These are phyloP conservation scores for Seriola rivoliana DNA, from an alignment of 2,113 vertebrate species.

Conservation along the genomic window DNA sequence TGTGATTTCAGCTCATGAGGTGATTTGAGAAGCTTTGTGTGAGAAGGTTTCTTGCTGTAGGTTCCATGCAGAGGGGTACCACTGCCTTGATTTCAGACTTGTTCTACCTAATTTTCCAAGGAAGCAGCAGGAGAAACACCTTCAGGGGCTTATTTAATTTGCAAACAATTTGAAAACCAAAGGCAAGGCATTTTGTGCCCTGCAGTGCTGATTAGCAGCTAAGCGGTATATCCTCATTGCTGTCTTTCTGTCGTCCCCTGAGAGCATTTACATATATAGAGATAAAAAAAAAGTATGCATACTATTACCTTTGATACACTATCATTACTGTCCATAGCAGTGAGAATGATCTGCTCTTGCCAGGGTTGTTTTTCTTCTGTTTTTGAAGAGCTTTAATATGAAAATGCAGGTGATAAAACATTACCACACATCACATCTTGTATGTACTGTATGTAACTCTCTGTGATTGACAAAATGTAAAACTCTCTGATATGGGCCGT, in stretches of 20 bases:
- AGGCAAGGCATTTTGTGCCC: conserved; percentile 54
- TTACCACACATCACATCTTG: not conserved
- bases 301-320: conserved; percentile 32
- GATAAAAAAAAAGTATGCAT: conserved; percentile 37
- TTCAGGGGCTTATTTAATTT: conserved; percentile 68
- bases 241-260: conserved; percentile 17
- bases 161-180: conserved; percentile 75
- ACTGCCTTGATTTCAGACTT: conserved; percentile 30
- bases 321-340: conserved; percentile 13
- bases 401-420: not conserved
- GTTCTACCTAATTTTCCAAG: conserved; percentile 44
- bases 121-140: conserved; percentile 35
- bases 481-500: not conserved
- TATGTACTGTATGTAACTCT: not conserved
- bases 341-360: not conserved
- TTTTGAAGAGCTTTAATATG: not conserved
- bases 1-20: conserved; percentile 25
- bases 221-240: conserved; percentile 26
- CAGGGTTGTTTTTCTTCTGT: not conserved
- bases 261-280: conserved; percentile 37
- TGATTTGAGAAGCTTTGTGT: conserved; percentile 35
- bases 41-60: conserved; percentile 21
- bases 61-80: conserved; percentile 19
- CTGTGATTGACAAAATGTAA: not conserved
- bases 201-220: conserved; percentile 57